Evolutionary conservation across 2,113 vertebrate species (phyloP).

Genomic region (Dicerorhinus sumatrensis): DNA sequence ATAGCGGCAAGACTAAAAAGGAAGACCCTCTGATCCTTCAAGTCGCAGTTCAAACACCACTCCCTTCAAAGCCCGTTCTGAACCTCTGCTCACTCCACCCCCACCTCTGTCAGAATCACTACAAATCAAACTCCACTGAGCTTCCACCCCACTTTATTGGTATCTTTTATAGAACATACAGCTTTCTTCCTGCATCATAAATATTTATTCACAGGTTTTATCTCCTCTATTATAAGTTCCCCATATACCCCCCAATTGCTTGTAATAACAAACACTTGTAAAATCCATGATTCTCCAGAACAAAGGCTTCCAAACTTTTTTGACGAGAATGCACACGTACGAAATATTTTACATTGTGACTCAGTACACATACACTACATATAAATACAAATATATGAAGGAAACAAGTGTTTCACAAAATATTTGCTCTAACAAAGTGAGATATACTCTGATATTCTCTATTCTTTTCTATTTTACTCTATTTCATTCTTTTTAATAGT

Average conservation of each 20-base stretch:
- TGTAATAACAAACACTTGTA: neutral
- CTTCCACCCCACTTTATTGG: neutral
- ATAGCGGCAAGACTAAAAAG: neutral
- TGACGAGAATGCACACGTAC: neutral
- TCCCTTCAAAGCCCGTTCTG: neutral
- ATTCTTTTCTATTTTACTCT: neutral
- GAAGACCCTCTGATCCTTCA: neutral
- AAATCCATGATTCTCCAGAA: conserved; percentile 29
- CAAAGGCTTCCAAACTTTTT: neutral
- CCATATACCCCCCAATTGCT: neutral
- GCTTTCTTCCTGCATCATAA: neutral
- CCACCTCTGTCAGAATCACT: neutral
- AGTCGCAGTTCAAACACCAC: neutral
- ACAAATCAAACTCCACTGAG: neutral
- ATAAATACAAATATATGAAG: neutral
- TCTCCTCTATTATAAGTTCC: neutral
- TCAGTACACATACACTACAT: neutral
- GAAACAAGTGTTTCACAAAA: neutral
- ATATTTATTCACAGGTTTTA: neutral
- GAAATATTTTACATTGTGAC: neutral
- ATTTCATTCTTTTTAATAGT: conserved; percentile 15
- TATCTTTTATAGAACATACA: neutral
- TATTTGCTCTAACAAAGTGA: neutral
- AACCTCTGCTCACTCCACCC: neutral
- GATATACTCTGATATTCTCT: neutral